Percentiles rank a stretch among this genome's conserved stretches.
phyloP scores from a whole-genome alignment of 2,888 invertebrate species.

The Melanostoma mellinum region DNA sequence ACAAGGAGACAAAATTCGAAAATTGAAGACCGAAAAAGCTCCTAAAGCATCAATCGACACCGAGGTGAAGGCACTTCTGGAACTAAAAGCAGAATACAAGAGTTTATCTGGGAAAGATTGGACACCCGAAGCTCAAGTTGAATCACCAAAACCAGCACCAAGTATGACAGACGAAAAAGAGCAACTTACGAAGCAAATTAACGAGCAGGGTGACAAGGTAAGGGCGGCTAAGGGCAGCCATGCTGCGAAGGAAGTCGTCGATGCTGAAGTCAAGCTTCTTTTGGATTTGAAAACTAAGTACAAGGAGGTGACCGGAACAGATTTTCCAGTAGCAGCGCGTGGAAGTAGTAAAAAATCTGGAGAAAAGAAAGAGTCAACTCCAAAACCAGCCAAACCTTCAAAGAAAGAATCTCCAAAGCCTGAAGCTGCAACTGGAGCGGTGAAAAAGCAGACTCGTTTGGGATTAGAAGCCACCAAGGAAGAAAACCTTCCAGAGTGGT shows the following conservation, averaged over 20 bases:
- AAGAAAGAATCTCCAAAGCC: conserved; percentile 79
- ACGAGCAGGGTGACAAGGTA: conserved; percentile 85
- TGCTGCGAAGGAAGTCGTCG: conserved; percentile 82
- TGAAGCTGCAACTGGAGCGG: conserved; percentile 83
- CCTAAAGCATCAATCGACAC: conserved; percentile 83
- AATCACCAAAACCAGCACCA: conserved; percentile 63
- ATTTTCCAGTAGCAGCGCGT: conserved; percentile 82
- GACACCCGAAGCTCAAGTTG: conserved; percentile 77
- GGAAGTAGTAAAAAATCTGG: conserved; percentile 78
- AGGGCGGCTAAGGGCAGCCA: conserved; percentile 83
- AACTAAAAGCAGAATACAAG: conserved; percentile 86
- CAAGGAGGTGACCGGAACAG: conserved; percentile 83
- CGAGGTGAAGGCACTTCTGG: conserved; percentile 83
- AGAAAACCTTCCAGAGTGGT: conserved; percentile 98
- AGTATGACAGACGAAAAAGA: conserved; percentile 75
- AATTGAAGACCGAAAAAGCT: conserved; percentile 83
- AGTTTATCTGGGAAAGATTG: conserved; percentile 82
- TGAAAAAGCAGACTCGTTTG: conserved; percentile 95
- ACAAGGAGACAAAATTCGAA: conserved; percentile 85
- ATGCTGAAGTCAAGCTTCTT: conserved; percentile 82
- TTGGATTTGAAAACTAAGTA: conserved; percentile 85
- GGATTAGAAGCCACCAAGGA: conserved; percentile 97
- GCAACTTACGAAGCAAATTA: conserved; percentile 82
- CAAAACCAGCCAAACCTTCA: conserved; percentile 76
- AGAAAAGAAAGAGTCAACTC: conserved; percentile 77